These are phyloP conservation scores for Polyommatus iphigenia DNA, from an alignment of 2,888 invertebrate genomes.

Conservation along the genomic window DNA sequence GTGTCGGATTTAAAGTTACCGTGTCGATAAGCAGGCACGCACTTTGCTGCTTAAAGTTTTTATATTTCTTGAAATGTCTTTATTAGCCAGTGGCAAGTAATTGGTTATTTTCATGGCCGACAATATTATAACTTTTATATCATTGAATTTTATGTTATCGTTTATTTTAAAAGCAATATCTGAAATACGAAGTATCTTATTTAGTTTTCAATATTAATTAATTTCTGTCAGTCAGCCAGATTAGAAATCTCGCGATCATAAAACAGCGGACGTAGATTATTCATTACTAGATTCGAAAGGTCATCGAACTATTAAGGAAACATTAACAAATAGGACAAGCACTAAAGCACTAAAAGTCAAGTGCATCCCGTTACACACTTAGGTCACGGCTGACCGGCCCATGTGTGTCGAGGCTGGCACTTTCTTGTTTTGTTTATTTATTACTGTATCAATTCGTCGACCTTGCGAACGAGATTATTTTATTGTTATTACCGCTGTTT, in stretches of 20 bases:
- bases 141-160: not conserved
- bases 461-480: conserved; percentile 25
- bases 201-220: not conserved
- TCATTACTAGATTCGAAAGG: conserved; percentile 6
- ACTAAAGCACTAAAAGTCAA: conserved; percentile 44
- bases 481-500: conserved; percentile 32
- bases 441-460: conserved; percentile 14
- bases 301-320: conserved; percentile 16
- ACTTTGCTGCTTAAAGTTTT: not conserved
- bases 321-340: conserved; percentile 23
- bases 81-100: conserved; percentile 16
- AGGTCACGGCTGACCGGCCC: conserved; percentile 47
- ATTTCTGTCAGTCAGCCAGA: not conserved
- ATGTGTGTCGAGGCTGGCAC: conserved; percentile 48
- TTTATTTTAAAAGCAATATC: not conserved
- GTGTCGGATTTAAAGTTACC: not conserved
- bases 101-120: conserved; percentile 18
- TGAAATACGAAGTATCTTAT: not conserved
- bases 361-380: conserved; percentile 48
- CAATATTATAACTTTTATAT: not conserved
- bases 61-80: conserved; percentile 20
- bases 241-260: not conserved
- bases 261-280: conserved; percentile 1
- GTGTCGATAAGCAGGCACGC: conserved; percentile 20
- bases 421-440: conserved; percentile 31